Conservation (phyloP, 2,888 invertebrate species). For the Sinohyriopsis cumingii region DNA sequence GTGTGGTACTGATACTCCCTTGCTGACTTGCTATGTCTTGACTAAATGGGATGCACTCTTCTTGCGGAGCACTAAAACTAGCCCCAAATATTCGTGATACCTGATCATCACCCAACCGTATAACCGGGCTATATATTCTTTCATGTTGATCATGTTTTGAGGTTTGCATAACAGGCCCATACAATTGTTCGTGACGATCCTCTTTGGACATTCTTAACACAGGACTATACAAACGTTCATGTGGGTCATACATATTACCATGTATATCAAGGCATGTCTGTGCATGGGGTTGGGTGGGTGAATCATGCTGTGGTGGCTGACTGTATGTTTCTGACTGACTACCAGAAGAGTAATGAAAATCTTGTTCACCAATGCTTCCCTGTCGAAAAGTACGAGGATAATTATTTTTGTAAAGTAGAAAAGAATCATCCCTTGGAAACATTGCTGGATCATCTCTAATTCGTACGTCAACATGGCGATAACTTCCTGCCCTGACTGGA, state of each 20-base stretch:
- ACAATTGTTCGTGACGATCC: slow-evolving; percentile 25
- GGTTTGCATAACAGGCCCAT: slow-evolving; percentile 24
- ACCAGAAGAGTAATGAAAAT: slow-evolving; percentile 40
- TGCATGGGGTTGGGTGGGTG: slow-evolving; percentile 40
- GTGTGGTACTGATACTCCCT: slow-evolving; percentile 48
- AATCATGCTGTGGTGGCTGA: slow-evolving; percentile 38
- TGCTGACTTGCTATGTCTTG: slow-evolving; percentile 63
- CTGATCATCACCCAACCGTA: slow-evolving; percentile 19
- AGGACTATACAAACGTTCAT: slow-evolving; percentile 43
- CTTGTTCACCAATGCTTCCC: slow-evolving; percentile 41
- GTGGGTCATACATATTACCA: slow-evolving; percentile 38
- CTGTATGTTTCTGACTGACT: slow-evolving; percentile 50
- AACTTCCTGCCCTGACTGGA: slow-evolving; percentile 38
- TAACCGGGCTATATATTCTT: slow-evolving; percentile 40
- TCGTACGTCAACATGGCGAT: slow-evolving; percentile 29
- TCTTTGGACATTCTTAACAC: slow-evolving; percentile 37
- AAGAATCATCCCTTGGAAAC: slow-evolving; percentile 39
- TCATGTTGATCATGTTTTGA: slow-evolving; percentile 33
- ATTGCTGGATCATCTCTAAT: slow-evolving; percentile 40
- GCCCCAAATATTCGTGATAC: too few relatives aligned
- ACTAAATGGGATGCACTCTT: slow-evolving; percentile 61
- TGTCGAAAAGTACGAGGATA: slow-evolving; percentile 35
- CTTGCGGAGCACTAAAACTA: slow-evolving; percentile 11
- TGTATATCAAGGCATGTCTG: slow-evolving; percentile 15
- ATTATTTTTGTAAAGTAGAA: slow-evolving; percentile 30